phyloP scores from a whole-genome alignment of 2,888 invertebrate genomes.

The Eupithecia pulchellata region DNA sequence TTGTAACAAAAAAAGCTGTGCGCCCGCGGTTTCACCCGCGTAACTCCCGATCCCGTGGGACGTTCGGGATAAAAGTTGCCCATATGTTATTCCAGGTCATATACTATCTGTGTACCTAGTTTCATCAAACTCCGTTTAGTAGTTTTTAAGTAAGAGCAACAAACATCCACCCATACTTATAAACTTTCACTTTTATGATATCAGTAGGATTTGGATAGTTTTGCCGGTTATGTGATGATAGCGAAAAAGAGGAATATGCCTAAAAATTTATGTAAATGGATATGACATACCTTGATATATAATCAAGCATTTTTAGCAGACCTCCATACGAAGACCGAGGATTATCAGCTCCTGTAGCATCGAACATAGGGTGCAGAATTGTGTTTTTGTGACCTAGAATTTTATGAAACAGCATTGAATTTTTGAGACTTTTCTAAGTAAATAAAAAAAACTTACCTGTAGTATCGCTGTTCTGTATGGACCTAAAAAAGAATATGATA shows the following conservation, averaged over 20 bases:
- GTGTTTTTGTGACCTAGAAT: constrained; percentile 75
- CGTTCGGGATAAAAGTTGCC: too few species aligned
- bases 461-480: not conserved
- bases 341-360: constrained; percentile 49
- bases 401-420: constrained; percentile 19
- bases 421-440: not conserved
- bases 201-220: too few species aligned
- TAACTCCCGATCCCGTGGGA: too few species aligned
- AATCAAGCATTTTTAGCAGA: constrained; percentile 44
- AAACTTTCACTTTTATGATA: too few species aligned
- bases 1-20: too few species aligned
- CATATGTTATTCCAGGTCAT: too few species aligned
- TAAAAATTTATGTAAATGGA: not conserved
- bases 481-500: not conserved
- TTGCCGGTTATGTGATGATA: not conserved
- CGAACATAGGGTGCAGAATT: constrained; percentile 69
- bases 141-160: too few species aligned
- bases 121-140: too few species aligned
- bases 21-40: too few species aligned
- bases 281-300: constrained; percentile 43
- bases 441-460: not conserved
- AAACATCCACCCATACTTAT: too few species aligned
- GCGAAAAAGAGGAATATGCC: not conserved
- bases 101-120: too few species aligned
- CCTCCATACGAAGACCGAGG: constrained; percentile 36